Conservation (phyloP, 2,888 invertebrate genomes). For the Protophormia terraenovae region DNA sequence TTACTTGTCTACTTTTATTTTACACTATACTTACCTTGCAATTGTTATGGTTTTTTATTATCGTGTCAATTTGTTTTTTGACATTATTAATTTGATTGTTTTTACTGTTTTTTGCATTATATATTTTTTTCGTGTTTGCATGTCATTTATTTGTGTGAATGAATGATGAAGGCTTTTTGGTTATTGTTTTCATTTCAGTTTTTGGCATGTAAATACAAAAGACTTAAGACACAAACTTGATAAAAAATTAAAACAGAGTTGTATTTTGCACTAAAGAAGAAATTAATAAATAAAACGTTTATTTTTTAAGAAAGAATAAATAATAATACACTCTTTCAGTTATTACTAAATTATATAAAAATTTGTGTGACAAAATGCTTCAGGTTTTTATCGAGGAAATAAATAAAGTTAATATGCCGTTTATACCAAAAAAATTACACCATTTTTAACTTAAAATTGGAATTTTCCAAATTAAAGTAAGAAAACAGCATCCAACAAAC, state of each 20-base stretch:
- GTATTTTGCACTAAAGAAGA: too few relatives aligned
- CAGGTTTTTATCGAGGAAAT: too few relatives aligned
- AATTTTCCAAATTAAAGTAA: too few relatives aligned
- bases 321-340: too few relatives aligned
- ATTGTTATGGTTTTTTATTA: constrained; percentile 9
- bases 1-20: background rate
- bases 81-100: constrained; percentile 10
- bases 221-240: constrained; percentile 45
- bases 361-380: too few relatives aligned
- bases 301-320: too few relatives aligned
- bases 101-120: background rate
- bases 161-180: constrained; percentile 26
- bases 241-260: constrained; percentile 31
- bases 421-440: too few relatives aligned
- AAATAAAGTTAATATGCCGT: too few relatives aligned
- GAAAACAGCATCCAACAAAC: too few relatives aligned
- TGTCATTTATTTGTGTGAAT: background rate
- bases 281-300: too few relatives aligned
- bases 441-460: too few relatives aligned
- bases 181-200: background rate
- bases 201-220: constrained; percentile 17
- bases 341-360: too few relatives aligned
- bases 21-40: constrained; percentile 8
- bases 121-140: background rate
- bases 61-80: background rate